A percentile compares a stretch with the other conserved stretches of the same genome.
These are phyloP conservation scores for Eurystomus glaucurus DNA, from an alignment of 2,797 vertebrate species.

Conservation along the genomic window DNA sequence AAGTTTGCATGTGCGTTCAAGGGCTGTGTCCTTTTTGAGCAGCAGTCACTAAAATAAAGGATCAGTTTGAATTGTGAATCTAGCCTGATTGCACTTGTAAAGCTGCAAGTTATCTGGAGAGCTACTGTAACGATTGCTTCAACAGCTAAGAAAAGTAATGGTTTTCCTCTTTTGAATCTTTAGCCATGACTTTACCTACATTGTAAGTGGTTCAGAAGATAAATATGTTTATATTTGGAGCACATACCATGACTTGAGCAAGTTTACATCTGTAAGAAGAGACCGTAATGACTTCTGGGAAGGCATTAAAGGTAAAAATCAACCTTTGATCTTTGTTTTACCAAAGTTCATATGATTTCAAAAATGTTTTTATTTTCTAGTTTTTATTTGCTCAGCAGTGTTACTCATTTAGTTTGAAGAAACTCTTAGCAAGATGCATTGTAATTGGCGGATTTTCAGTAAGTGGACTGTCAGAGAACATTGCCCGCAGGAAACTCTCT, in stretches of 20 bases:
- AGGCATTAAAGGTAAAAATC: conserved; percentile 94
- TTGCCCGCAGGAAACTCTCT: neutral
- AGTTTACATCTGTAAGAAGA: conserved; percentile 96
- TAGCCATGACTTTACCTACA: conserved; percentile 98
- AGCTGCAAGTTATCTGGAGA: neutral
- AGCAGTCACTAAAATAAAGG: neutral
- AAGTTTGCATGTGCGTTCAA: neutral
- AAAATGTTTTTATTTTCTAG: neutral
- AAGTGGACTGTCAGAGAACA: neutral
- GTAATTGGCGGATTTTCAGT: neutral
- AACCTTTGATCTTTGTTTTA: neutral
- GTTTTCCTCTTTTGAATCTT: conserved; percentile 11
- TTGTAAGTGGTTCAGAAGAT: conserved; percentile 98
- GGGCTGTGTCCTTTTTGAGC: neutral
- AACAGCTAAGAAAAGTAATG: neutral
- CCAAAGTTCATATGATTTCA: fast-evolving
- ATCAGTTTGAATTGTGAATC: neutral
- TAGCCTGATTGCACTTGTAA: neutral
- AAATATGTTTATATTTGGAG: conserved; percentile 99
- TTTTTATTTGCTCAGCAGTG: neutral
- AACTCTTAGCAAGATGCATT: neutral
- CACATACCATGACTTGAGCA: conserved; percentile 98
- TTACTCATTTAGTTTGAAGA: neutral
- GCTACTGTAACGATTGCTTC: neutral
- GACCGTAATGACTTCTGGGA: conserved; percentile 99